Evolutionary conservation across 2,113 vertebrate genomes (phyloP).

Genomic region (Onychostoma macrolepis): DNA sequence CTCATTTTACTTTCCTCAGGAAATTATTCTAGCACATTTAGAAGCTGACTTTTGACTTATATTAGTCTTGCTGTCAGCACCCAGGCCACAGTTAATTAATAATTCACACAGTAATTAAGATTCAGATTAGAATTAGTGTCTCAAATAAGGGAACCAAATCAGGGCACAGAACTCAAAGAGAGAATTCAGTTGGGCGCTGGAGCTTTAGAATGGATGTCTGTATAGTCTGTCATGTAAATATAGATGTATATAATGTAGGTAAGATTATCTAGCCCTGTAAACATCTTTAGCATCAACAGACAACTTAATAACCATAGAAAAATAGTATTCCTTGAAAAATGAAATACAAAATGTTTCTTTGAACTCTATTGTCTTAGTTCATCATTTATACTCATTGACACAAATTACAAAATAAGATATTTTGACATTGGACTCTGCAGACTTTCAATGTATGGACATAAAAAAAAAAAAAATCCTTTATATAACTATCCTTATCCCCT

Average conservation of each 20-base stretch:
- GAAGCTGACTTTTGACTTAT: conserved; percentile 60
- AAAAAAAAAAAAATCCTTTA: background rate
- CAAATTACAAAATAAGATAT: background rate
- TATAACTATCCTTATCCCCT: background rate
- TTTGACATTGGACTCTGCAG: background rate
- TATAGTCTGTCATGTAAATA: background rate
- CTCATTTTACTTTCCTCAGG: conserved; percentile 65
- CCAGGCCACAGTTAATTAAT: conserved; percentile 77
- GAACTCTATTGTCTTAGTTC: background rate
- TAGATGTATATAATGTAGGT: background rate
- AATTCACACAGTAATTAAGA: conserved; percentile 81
- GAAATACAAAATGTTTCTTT: no score
- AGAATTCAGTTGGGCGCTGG: conserved; percentile 26
- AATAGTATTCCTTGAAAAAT: no score
- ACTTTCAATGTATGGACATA: background rate
- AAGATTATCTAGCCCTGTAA: background rate
- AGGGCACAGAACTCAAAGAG: conserved; percentile 47
- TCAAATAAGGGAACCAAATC: conserved; percentile 69
- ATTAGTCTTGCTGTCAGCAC: conserved; percentile 63
- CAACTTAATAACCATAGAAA: background rate
- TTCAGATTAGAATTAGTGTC: conserved; percentile 73
- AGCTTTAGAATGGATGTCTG: conserved; percentile 10
- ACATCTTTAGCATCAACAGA: background rate
- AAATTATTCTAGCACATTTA: conserved; percentile 69
- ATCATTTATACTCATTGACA: background rate